phyloP scores from a whole-genome alignment of 2,113 vertebrate genomes.

The Tragelaphus strepsiceros region DNA sequence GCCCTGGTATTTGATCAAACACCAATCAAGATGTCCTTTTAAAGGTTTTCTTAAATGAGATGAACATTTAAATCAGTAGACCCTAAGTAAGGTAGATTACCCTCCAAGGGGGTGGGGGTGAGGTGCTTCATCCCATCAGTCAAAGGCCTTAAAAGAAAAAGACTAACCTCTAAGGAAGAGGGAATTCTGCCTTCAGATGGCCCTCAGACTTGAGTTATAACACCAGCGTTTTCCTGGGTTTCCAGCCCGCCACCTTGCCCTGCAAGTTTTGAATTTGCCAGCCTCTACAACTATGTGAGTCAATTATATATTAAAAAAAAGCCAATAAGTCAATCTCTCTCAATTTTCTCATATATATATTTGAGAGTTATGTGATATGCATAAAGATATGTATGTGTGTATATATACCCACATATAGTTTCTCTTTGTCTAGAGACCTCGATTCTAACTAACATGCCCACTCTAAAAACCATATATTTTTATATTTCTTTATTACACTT shows the following conservation, averaged over 20 bases:
- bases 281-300: not conserved
- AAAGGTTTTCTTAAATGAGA: not conserved
- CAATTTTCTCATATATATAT: not conserved
- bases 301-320: not conserved
- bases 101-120: not conserved
- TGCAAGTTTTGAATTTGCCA: not conserved
- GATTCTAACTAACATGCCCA: not conserved
- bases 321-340: not conserved
- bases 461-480: not conserved
- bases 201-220: not conserved
- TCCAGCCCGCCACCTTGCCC: not conserved
- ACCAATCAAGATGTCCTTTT: not conserved
- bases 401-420: not conserved
- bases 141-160: not conserved
- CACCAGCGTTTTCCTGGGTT: not conserved
- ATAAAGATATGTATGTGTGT: not conserved
- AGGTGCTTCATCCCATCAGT: not conserved
- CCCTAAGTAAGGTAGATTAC: not conserved
- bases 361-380: not conserved
- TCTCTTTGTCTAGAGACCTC: not conserved
- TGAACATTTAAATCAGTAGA: not conserved
- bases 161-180: not conserved
- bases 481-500: not conserved
- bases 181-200: not conserved
- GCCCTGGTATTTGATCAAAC: not conserved